phyloP scores from a whole-genome alignment of 2,113 vertebrate species.

The Misgurnus mizolepis region DNA sequence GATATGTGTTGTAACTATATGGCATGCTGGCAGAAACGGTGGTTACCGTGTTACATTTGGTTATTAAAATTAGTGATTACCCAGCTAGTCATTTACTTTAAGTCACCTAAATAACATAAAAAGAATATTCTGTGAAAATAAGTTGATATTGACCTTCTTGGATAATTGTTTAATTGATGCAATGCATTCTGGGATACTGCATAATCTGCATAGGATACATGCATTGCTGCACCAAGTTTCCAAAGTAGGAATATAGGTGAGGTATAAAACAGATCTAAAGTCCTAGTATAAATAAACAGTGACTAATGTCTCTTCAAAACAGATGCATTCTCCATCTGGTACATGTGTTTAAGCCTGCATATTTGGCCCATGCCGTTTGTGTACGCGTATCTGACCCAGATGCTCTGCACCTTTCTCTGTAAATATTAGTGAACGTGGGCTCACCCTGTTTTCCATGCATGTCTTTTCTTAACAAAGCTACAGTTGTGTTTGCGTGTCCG shows the following conservation, averaged over 20 bases:
- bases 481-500: constrained; percentile 44
- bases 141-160: no score
- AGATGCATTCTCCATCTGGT: constrained; percentile 57
- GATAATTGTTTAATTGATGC: neutral
- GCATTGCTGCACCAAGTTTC: neutral
- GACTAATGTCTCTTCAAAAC: constrained; percentile 49
- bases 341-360: constrained; percentile 41
- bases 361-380: constrained; percentile 51
- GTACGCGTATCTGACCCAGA: constrained; percentile 38
- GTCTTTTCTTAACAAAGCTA: constrained; percentile 15
- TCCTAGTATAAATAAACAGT: constrained; percentile 39
- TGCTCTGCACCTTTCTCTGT: constrained; percentile 23
- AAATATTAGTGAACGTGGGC: constrained; percentile 43
- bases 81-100: no score
- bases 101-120: no score
- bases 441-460: constrained; percentile 2
- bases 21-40: neutral
- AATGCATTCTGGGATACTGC: neutral
- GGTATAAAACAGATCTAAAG: constrained; percentile 13
- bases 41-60: neutral
- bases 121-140: no score
- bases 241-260: neutral
- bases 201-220: neutral
- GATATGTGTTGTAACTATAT: neutral
- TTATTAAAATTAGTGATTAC: neutral